Conservation (phyloP, 2,797 vertebrate species). For the Gymnoscopelus braueri region DNA sequence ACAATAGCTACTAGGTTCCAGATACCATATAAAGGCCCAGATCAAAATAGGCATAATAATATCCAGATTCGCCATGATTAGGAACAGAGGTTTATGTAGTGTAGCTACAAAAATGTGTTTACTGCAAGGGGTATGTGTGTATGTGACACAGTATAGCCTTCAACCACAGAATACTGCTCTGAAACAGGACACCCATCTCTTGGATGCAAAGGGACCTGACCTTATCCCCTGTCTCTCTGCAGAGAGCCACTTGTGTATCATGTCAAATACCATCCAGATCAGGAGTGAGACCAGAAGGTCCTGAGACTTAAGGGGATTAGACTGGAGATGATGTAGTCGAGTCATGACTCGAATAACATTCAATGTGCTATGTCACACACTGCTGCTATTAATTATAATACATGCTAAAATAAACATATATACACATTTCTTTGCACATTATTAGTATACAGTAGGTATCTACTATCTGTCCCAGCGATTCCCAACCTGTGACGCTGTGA, state of each 20-base stretch:
- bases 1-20: neutral
- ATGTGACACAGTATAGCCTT: constrained; percentile 28
- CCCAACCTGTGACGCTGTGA: too few relatives aligned
- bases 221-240: constrained; percentile 37
- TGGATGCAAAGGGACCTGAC: constrained; percentile 53
- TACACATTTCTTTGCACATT: neutral
- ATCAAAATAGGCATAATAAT: neutral
- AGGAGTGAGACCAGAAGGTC: constrained; percentile 62
- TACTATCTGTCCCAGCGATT: too few relatives aligned
- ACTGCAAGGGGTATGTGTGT: constrained; percentile 22
- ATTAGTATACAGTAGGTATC: too few relatives aligned
- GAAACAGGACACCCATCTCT: constrained; percentile 70
- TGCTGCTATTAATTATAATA: constrained; percentile 23
- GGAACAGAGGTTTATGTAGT: neutral
- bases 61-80: neutral
- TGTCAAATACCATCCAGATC: constrained; percentile 82
- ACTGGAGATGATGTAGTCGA: constrained; percentile 11
- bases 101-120: neutral
- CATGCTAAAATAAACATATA: constrained; percentile 3
- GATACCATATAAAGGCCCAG: neutral
- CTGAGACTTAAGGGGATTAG: constrained; percentile 39
- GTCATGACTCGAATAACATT: constrained; percentile 38
- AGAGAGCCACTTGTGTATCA: constrained; percentile 48
- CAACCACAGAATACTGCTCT: constrained; percentile 37
- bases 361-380: constrained; percentile 22